Percentiles rank a stretch among this genome's conserved stretches.
Conservation (phyloP, 2,888 invertebrate genomes). For the Norana najaformis region DNA sequence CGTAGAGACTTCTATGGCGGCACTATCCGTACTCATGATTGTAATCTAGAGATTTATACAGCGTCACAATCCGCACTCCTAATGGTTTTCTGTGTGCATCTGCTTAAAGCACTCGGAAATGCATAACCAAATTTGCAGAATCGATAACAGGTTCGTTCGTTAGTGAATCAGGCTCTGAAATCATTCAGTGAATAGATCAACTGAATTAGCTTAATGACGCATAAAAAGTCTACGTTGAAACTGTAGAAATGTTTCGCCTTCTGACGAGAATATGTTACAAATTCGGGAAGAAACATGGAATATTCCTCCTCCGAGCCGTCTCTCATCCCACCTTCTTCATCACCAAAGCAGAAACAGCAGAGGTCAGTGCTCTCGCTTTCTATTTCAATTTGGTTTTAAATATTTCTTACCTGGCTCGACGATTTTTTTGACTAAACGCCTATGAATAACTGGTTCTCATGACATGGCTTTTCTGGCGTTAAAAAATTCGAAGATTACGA, state of each 20-base stretch:
- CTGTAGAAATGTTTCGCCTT: not conserved
- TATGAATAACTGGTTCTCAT: no score
- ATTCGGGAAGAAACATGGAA: not conserved
- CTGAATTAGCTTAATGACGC: no score
- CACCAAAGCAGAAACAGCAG: slow-evolving; percentile 36
- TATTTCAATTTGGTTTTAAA: not conserved
- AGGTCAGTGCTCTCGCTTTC: slow-evolving; percentile 25
- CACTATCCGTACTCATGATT: not conserved
- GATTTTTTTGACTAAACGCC: no score
- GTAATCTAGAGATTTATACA: not conserved
- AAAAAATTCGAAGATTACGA: not conserved
- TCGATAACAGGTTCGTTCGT: no score
- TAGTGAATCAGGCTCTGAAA: not conserved
- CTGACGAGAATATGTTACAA: not conserved
- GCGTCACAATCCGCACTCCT: no score
- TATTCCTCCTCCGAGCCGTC: slow-evolving; percentile 32
- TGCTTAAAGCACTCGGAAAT: no score
- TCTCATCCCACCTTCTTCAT: slow-evolving; percentile 22
- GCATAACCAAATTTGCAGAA: no score
- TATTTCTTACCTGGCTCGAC: no score
- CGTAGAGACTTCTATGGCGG: not conserved
- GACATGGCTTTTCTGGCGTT: no score
- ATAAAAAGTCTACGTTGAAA: not conserved
- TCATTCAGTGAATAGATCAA: not conserved
- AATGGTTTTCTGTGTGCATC: no score